A percentile compares a stretch with the other conserved stretches of the same genome.
Evolutionary conservation across 2,113 vertebrate species (phyloP).

Genomic region (Saccopteryx bilineata): DNA sequence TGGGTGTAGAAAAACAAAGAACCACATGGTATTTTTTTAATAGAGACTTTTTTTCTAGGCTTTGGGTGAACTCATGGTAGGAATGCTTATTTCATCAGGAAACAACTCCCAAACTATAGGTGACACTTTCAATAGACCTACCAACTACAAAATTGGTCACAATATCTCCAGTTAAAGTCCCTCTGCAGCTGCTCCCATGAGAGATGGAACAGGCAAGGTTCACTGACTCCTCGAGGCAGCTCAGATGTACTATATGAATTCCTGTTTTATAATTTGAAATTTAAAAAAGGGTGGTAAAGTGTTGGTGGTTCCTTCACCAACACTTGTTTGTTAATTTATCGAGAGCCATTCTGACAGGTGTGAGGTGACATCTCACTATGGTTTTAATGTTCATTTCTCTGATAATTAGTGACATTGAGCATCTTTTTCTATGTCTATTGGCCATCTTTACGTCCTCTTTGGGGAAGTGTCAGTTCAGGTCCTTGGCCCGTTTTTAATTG

Average conservation of each 20-base stretch:
- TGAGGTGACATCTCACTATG: background rate
- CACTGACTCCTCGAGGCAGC: background rate
- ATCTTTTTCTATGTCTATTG: background rate
- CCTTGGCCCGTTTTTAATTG: background rate
- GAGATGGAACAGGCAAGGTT: background rate
- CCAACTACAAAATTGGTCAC: background rate
- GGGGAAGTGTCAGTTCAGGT: background rate
- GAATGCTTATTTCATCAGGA: background rate
- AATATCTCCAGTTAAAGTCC: background rate
- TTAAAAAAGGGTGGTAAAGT: background rate
- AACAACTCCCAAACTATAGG: background rate
- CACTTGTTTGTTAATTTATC: background rate
- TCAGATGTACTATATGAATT: background rate
- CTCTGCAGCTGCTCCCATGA: background rate
- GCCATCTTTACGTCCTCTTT: background rate
- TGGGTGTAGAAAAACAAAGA: conserved; percentile 49
- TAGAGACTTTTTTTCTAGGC: background rate
- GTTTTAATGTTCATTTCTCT: background rate
- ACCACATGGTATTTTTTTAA: conserved; percentile 36
- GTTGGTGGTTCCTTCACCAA: background rate
- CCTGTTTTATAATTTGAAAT: background rate
- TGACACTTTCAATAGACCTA: background rate
- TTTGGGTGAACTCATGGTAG: background rate
- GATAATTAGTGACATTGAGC: background rate
- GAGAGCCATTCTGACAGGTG: background rate